A percentile compares a stretch with the other conserved stretches of the same genome.
Evolutionary conservation across 2,113 vertebrate species (phyloP).

Genomic region (Phalacrocorax pelagicus): DNA sequence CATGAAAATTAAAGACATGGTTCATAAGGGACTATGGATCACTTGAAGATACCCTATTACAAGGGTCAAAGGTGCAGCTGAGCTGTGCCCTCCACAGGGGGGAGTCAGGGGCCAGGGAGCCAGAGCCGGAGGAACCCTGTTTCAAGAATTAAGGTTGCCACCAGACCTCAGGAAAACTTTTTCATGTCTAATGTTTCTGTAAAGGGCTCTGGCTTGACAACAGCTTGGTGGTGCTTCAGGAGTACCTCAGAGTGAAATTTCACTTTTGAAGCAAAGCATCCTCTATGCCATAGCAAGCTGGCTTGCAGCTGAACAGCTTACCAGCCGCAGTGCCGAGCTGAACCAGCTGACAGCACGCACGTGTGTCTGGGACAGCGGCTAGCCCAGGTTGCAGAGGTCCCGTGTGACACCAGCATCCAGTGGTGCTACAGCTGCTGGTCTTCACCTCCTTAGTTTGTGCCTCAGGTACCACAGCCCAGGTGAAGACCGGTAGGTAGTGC

Average conservation of each 20-base stretch:
- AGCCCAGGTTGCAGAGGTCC: not conserved
- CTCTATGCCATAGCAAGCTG: not conserved
- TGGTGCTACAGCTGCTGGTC: not conserved
- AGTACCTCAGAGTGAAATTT: not conserved
- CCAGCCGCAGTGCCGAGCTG: not conserved
- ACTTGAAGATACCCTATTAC: not conserved
- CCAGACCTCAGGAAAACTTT: not conserved
- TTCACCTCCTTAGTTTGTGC: not conserved
- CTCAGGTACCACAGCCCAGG: not conserved
- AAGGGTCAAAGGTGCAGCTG: not conserved
- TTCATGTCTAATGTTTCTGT: not conserved
- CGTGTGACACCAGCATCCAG: not conserved
- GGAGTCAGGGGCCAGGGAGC: not conserved
- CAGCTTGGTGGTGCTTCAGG: not conserved
- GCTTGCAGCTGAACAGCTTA: not conserved
- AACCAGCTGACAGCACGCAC: rapidly evolving
- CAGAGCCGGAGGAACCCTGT: not conserved
- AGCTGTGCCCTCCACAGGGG: rapidly evolving
- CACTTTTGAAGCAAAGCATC: not conserved
- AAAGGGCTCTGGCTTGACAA: not conserved
- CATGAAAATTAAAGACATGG: not conserved
- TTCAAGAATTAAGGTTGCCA: not conserved
- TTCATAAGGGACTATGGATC: not conserved
- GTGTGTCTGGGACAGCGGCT: not conserved
- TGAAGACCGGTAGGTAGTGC: not conserved